Evolutionary conservation across 2,113 vertebrate species (phyloP).

Genomic region (rat (Rattus norvegicus)): DNA sequence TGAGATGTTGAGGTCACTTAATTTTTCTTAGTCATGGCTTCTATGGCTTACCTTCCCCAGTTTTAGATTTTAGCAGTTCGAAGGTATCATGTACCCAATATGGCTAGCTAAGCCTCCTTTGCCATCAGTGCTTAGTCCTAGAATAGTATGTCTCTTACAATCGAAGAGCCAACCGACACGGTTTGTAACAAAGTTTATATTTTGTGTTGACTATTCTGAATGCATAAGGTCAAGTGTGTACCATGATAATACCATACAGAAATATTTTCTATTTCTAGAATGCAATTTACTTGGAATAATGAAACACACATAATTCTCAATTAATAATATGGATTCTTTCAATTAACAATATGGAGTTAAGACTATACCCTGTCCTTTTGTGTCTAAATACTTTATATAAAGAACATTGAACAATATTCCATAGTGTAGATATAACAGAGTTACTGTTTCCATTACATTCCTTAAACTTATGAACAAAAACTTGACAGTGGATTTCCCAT

Average conservation of each 20-base stretch:
- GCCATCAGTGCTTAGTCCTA: background rate
- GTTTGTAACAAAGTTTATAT: background rate
- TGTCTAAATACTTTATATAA: constrained; percentile 1
- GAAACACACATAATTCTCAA: background rate
- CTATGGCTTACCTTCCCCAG: background rate
- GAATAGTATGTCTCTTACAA: background rate
- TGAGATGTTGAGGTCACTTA: background rate
- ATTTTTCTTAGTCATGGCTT: background rate
- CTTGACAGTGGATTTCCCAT: background rate
- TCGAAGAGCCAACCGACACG: too few species aligned
- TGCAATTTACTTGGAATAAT: constrained; percentile 12
- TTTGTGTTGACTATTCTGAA: background rate
- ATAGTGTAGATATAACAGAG: background rate
- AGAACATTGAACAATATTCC: background rate
- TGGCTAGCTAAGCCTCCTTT: background rate
- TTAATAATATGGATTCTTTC: background rate
- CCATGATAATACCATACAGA: background rate
- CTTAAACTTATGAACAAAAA: background rate
- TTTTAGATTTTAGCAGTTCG: background rate
- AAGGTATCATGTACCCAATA: background rate
- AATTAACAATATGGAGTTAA: background rate
- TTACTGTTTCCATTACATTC: background rate
- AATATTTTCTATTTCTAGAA: background rate
- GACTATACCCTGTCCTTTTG: background rate
- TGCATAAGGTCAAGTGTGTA: background rate